Evolutionary conservation across 2,797 vertebrate genomes (phyloP).

Genomic region (Mareca penelope): DNA sequence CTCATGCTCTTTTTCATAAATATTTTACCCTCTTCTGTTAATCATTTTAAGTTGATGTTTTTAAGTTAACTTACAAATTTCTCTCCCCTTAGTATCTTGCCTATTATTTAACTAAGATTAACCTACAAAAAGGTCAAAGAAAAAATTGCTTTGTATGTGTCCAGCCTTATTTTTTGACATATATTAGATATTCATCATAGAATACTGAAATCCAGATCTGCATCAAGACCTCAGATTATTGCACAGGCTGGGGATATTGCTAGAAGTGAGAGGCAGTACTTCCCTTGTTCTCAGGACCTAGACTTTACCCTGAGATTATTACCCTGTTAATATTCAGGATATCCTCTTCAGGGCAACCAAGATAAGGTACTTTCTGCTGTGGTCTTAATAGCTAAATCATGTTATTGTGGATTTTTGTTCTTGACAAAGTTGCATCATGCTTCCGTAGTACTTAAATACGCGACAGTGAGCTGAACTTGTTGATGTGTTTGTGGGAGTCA

Average conservation of each 20-base stretch:
- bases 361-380: not conserved
- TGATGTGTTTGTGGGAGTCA: not conserved
- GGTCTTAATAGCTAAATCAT: not conserved
- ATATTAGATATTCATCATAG: not conserved
- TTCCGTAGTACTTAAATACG: not conserved
- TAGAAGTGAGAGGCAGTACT: not conserved
- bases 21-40: not conserved
- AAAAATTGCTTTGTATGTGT: not conserved
- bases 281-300: not conserved
- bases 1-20: not conserved
- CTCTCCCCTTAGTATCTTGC: not conserved
- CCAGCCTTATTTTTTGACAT: not conserved
- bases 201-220: not conserved
- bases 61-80: not conserved
- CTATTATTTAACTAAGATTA: not conserved
- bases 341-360: not conserved
- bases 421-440: not conserved
- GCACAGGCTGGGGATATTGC: not conserved
- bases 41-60: not conserved
- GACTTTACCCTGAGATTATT: not conserved
- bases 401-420: not conserved
- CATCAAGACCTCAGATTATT: not conserved
- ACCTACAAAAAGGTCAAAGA: not conserved
- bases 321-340: not conserved
- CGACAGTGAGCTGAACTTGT: not conserved